Conservation (phyloP, 92 coral and sea anemone species). For the Actinernus sp. region DNA sequence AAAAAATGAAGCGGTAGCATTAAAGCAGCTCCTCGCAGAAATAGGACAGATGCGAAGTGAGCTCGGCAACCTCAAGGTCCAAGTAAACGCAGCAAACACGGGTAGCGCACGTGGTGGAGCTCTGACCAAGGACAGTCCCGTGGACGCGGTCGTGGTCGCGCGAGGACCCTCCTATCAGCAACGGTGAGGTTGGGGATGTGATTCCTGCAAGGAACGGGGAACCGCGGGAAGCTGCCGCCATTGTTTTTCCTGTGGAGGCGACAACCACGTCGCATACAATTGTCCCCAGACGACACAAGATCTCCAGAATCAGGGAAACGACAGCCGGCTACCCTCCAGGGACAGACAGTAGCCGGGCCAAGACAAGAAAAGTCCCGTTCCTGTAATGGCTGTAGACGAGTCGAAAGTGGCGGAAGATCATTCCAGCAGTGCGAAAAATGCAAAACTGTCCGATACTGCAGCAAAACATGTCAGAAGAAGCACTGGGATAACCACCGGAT, state of each 20-base stretch:
- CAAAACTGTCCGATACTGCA: constrained; percentile 34
- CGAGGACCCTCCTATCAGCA: constrained; percentile 8
- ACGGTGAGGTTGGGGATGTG: constrained; percentile 30
- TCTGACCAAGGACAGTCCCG: constrained; percentile 3
- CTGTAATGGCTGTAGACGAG: no score
- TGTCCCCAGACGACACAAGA: constrained; percentile 26
- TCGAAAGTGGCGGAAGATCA: no score
- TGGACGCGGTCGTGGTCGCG: constrained; percentile 9
- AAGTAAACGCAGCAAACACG: no score
- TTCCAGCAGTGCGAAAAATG: constrained; percentile 40
- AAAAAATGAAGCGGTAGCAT: no score
- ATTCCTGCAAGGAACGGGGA: no score
- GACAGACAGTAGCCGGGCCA: constrained; percentile 55
- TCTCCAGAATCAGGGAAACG: constrained; percentile 55
- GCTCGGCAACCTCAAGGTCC: constrained; percentile 32
- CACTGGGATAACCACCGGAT: constrained; percentile 36
- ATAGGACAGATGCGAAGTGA: constrained; percentile 46
- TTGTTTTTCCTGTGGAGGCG: constrained; percentile 59
- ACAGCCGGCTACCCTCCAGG: constrained; percentile 52
- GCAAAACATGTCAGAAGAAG: constrained; percentile 31
- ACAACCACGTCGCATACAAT: constrained; percentile 47
- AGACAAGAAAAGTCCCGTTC: constrained; percentile 38
- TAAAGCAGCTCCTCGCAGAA: constrained; percentile 26
- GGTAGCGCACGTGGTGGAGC: no score
- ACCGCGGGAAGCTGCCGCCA: constrained; percentile 50